Evolutionary conservation across 2,888 invertebrate genomes (phyloP), one percentile per base, ranked within the genome.

Genomic region (Dorcus parallelipipedus): DNA sequence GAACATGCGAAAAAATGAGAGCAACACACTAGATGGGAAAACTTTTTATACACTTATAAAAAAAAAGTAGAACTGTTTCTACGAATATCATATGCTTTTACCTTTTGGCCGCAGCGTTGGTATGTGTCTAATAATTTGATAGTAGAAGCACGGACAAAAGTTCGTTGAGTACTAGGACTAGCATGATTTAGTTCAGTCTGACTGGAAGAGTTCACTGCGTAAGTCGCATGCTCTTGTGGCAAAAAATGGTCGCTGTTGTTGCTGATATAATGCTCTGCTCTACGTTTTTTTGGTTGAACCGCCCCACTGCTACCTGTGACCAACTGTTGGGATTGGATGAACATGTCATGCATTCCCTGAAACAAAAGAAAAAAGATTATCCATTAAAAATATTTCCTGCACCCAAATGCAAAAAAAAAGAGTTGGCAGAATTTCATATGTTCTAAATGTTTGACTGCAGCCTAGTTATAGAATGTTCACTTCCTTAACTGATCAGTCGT

Each of bases 281-380:
- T 79, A 56, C 79, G 78, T 61, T 71, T 71, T 64, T 68, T 71
- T 67, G 74, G 70, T 71, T 76, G 75, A 68, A 73, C 68, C 73
- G 69, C 71, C 71, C 73, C 75, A 72, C 78, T 80, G 77, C 78
- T 80, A 79, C 79, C 80, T 77, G 81, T 80, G 66, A 74, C 76
- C 76, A 77, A 72, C 76, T 83, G 83, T 75, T 84, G 84, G 80
- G 83, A 82, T 81, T 83, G 84, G 83, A 88, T 88, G 87, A 88
- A 90, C 90, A 90, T 90, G 89, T 89, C 90, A 89, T 86, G 89
- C 88, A 87, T 88, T 87, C 88, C 88, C 90, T 90, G 81, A 23
- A 81, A 81, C 58, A 65, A 78, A 64, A 67, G 50, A 62, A 38
- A 55, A 52, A 33, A 9, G 1, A 14, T 14, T 7, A 14, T 41